phyloP scores from a whole-genome alignment of 2,888 invertebrate genomes.

The Ypsolopha sequella region DNA sequence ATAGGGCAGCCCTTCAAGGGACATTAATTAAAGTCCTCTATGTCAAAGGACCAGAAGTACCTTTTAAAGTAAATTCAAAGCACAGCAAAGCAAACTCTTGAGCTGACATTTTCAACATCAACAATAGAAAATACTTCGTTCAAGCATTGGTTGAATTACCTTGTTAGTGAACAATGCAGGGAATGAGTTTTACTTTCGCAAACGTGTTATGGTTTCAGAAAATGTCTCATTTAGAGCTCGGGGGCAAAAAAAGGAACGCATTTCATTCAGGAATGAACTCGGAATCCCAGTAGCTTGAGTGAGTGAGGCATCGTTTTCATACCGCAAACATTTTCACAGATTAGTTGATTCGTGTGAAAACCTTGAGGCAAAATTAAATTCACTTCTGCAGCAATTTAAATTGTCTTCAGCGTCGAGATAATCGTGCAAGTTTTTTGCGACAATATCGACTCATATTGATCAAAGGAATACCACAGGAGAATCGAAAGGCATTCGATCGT shows the following conservation, averaged over 20 bases:
- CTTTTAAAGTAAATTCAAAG: neutral
- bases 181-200: constrained; percentile 9
- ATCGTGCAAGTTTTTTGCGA: no score
- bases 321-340: neutral
- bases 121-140: neutral
- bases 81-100: neutral
- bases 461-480: neutral
- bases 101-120: neutral
- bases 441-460: neutral
- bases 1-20: no score
- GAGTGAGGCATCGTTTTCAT: neutral
- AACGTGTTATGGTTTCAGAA: constrained; percentile 33
- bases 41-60: no score
- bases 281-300: constrained; percentile 16
- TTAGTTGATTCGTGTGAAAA: neutral
- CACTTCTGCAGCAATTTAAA: neutral
- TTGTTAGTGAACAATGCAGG: constrained; percentile 17
- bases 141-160: constrained; percentile 3
- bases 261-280: constrained; percentile 21
- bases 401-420: neutral
- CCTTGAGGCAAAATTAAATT: neutral
- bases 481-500: neutral
- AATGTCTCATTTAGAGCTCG: constrained; percentile 35
- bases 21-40: no score
- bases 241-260: constrained; percentile 22